Conservation (phyloP, 1,140 invertebrate genomes). For the Cephus cinctus region DNA sequence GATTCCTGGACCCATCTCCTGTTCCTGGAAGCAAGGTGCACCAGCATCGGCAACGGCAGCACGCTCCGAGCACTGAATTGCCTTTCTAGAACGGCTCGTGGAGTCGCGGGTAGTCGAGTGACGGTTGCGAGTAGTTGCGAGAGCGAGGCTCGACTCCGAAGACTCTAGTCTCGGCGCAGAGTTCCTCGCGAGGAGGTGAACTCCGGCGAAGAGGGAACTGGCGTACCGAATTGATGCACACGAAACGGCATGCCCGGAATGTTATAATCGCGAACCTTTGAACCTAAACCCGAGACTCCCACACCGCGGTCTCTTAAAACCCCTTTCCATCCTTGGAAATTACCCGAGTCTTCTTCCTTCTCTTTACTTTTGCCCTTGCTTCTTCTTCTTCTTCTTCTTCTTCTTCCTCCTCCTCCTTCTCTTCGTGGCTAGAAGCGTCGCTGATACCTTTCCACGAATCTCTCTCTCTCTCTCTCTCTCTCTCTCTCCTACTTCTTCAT, state of each 20-base stretch:
- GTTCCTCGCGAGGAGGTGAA: too few relatives aligned
- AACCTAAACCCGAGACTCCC: constrained; percentile 52
- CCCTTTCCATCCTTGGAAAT: constrained; percentile 44
- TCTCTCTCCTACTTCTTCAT: not conserved
- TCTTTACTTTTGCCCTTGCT: not conserved
- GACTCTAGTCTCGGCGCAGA: too few relatives aligned
- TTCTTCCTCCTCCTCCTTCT: constrained; percentile 1
- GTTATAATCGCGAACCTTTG: constrained; percentile 57
- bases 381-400: not conserved
- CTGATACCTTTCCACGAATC: constrained; percentile 35
- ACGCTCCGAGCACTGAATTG: too few relatives aligned
- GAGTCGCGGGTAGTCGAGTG: too few relatives aligned
- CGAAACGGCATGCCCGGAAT: constrained; percentile 56
- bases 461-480: constrained; percentile 3
- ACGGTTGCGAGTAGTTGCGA: too few relatives aligned
- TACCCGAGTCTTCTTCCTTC: constrained; percentile 22
- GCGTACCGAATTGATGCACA: constrained; percentile 57
- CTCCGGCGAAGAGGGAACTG: constrained; percentile 52
- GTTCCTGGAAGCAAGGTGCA: too few relatives aligned
- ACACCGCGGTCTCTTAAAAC: constrained; percentile 38
- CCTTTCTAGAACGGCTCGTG: too few relatives aligned
- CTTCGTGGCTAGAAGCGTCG: too few relatives aligned
- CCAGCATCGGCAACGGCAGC: too few relatives aligned
- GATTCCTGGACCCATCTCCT: too few relatives aligned
- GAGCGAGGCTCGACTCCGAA: too few relatives aligned